These are phyloP conservation scores for Sebastes glaucus DNA, from an alignment of 2,797 vertebrate genomes.

Conservation along the genomic window DNA sequence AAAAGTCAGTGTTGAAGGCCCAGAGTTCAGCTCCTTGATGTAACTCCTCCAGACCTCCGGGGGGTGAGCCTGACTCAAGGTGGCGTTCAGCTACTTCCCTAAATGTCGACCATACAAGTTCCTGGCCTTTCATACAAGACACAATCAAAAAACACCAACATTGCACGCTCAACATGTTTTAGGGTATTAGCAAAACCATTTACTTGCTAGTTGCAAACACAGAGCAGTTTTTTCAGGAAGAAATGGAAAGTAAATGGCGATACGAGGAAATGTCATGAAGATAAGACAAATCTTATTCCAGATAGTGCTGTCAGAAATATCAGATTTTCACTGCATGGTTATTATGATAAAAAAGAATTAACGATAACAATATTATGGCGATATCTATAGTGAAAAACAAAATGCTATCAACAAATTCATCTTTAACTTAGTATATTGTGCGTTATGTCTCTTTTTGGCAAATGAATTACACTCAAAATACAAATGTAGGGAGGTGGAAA, in stretches of 20 bases:
- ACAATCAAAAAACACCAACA: not conserved
- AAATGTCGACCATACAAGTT: slow-evolving; percentile 51
- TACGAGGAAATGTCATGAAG: not conserved
- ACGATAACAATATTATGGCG: no score
- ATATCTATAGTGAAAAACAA: no score
- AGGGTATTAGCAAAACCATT: not conserved
- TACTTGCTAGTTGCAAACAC: not conserved
- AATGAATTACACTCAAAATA: no score
- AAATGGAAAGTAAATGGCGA: not conserved
- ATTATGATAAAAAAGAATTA: no score
- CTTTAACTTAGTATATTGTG: no score
- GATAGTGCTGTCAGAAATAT: not conserved
- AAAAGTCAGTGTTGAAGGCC: slow-evolving; percentile 83
- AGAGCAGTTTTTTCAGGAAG: not conserved
- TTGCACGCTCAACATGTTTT: not conserved
- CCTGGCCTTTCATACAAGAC: slow-evolving; percentile 38
- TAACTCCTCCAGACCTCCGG: slow-evolving; percentile 62
- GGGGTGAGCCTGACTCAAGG: slow-evolving; percentile 63
- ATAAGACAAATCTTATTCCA: not conserved
- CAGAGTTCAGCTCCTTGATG: slow-evolving; percentile 79
- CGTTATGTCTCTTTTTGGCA: no score
- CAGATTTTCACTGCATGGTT: no score
- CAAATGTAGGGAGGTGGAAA: no score
- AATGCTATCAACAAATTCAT: no score
- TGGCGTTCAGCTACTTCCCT: slow-evolving; percentile 67